Conservation (phyloP, 2,113 vertebrate species). For the Grus americana region DNA sequence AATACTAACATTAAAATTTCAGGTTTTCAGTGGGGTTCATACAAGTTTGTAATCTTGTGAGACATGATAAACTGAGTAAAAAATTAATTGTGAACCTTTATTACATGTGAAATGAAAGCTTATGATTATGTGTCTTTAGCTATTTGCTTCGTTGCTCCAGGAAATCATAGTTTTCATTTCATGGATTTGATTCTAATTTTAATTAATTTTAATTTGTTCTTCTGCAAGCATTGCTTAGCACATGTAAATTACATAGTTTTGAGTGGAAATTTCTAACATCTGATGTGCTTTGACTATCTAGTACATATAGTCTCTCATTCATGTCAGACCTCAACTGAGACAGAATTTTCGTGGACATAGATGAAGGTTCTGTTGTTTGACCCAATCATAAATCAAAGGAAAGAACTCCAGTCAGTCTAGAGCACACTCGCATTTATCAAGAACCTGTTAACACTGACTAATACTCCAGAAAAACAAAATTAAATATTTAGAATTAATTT, state of each 20-base stretch:
- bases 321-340: neutral
- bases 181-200: slow-evolving; percentile 11
- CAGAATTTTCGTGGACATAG: neutral
- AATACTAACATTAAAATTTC: neutral
- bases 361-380: neutral
- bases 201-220: slow-evolving; percentile 19
- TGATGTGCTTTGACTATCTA: neutral
- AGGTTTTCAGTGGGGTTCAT: neutral
- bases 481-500: neutral
- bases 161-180: slow-evolving; percentile 15
- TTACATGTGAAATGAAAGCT: neutral
- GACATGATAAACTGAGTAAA: neutral
- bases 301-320: neutral
- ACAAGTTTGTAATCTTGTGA: neutral
- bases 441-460: neutral
- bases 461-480: slow-evolving; percentile 2
- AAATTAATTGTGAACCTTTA: neutral
- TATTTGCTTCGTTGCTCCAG: neutral
- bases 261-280: neutral
- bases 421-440: neutral
- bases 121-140: neutral
- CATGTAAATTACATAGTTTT: neutral
- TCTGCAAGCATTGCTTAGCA: neutral
- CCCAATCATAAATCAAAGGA: neutral
- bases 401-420: neutral